A percentile compares a stretch with the other conserved stretches of the same genome.
phyloP scores from a whole-genome alignment of 2,113 vertebrate genomes.

The Calidris pugnax region DNA sequence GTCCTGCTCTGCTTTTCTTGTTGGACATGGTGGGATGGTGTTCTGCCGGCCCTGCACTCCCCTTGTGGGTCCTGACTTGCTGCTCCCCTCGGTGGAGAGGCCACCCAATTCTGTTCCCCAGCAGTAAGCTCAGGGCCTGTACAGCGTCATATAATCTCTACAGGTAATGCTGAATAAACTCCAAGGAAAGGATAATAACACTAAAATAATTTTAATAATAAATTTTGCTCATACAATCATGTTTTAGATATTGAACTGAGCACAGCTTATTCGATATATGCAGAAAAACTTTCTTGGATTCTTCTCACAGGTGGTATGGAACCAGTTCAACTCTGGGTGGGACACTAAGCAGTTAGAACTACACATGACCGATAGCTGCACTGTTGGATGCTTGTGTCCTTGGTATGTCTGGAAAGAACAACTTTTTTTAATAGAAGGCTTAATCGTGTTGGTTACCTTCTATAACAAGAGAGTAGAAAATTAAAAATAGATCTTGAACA shows the following conservation, averaged over 20 bases:
- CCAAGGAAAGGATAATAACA: neutral
- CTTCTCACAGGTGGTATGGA: neutral
- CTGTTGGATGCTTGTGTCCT: neutral
- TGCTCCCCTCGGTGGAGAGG: neutral
- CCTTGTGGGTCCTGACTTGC: rapidly evolving
- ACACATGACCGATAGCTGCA: neutral
- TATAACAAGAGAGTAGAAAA: neutral
- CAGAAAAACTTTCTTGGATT: neutral
- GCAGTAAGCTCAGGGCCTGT: neutral
- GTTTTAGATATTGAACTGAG: neutral
- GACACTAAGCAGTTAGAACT: neutral
- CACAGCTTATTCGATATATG: neutral
- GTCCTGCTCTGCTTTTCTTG: neutral
- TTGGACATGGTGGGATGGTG: neutral
- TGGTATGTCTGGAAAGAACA: neutral
- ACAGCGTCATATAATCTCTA: neutral
- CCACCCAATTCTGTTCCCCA: too few species aligned
- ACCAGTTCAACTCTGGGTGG: neutral
- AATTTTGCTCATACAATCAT: neutral
- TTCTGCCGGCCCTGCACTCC: neutral
- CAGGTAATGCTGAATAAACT: neutral
- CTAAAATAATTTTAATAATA: neutral
- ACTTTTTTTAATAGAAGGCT: neutral
- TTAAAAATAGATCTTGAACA: neutral
- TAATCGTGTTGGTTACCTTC: neutral